Percentiles rank a stretch among this genome's conserved stretches.
These are phyloP conservation scores for Scomber japonicus DNA, from an alignment of 2,113 vertebrate species.

Conservation along the genomic window DNA sequence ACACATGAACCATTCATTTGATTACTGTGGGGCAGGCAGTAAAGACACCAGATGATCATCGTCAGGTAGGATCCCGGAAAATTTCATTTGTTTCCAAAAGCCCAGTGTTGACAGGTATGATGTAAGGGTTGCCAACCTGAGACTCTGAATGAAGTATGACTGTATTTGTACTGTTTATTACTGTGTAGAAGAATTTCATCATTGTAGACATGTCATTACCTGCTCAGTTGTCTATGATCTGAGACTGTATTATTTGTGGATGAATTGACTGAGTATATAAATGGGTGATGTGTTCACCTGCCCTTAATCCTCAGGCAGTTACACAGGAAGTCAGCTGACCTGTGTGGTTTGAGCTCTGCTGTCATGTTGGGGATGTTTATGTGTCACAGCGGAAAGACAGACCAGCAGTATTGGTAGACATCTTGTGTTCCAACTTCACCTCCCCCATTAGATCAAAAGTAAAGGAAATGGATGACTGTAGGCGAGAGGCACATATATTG, in stretches of 20 bases:
- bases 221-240: neutral
- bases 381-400: slow-evolving; percentile 70
- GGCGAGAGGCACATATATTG: slow-evolving; percentile 18
- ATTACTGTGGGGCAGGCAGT: no score
- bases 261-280: neutral
- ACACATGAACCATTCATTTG: no score
- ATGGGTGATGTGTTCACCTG: slow-evolving; percentile 39
- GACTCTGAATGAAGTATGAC: no score
- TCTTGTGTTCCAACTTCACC: slow-evolving; percentile 53
- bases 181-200: no score
- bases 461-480: slow-evolving; percentile 62
- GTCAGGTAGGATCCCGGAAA: no score
- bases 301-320: neutral
- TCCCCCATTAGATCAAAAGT: slow-evolving; percentile 39
- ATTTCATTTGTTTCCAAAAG: no score
- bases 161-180: no score
- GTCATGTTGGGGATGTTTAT: slow-evolving; percentile 47
- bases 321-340: slow-evolving; percentile 71
- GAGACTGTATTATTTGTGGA: neutral
- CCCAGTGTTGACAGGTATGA: no score
- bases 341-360: slow-evolving; percentile 51
- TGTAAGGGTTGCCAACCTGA: no score
- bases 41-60: no score
- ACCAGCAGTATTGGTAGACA: slow-evolving; percentile 30
- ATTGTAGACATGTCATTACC: neutral